Base-by-base conservation (phyloP, 2,888 invertebrate species). In the Cerastis rubricosa region DNA sequence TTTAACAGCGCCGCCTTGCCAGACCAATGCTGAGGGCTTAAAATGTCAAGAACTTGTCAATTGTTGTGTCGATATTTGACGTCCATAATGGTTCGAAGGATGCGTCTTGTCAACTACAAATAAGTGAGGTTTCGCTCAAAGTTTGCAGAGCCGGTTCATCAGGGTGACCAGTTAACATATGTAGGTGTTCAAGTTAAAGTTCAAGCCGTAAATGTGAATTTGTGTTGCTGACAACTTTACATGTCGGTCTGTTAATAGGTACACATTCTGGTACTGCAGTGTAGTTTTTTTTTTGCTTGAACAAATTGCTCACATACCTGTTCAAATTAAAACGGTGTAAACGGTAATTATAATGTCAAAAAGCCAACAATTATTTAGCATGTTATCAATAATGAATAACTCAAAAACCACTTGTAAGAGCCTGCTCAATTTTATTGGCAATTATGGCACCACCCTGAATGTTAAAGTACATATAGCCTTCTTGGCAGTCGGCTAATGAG, bases 131-230 rank as follows among this genome's bases (percentile, higher is more conserved):
- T 76, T 76, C 59, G 79, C 72, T 79, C 66, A 59, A 74, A 83
- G 76, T 89, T 88, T 81, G 79, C 71, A 47, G 61, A 87, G 80
- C 85, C 80, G 81, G 84, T 84, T 81, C 85, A 84, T 88, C 87
- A 86, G 84, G 76, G 80, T 83, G 80, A 81, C 78, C 84, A 90
- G 80, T 84, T 84, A 83, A 81, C 85, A 83, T 73, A 66, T 74
- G 35, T 35, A 35, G 35, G 2, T 35, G 77, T 80, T 71, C 61
- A 67, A 71, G 66, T 78, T 67, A 81, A 80, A 77, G 63, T 54
- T 75, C 67, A 76, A 73, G 76, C 47, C 63, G 47, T 76, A 72
- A 83, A 86, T 71, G 19, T 70, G 43, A 75, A 74, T 76, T 61
- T 43, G 29, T 78, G 73, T 78, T 43, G 35, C 54, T 69, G 25